A percentile compares a stretch with the other conserved stretches of the same genome.
Conservation (phyloP, 2,888 invertebrate genomes). For the Caradrina kadenii region DNA sequence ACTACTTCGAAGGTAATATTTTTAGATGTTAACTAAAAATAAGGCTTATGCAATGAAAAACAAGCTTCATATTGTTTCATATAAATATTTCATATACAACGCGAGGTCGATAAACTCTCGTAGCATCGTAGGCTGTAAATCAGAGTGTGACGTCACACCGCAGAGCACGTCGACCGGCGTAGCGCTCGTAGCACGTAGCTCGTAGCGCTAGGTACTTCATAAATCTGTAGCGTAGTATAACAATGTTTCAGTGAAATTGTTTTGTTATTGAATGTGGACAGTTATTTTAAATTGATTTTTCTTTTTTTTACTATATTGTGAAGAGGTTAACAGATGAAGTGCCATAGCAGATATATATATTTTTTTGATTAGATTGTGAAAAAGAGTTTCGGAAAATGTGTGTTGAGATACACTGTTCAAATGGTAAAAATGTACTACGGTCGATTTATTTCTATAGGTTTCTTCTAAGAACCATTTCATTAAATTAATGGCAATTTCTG, state of each 20-base stretch:
- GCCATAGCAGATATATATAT: no score
- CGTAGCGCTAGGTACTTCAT: conserved; percentile 56
- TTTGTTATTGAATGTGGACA: conserved; percentile 36
- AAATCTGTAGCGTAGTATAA: conserved; percentile 49
- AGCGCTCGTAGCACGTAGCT: conserved; percentile 66
- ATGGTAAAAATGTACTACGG: neutral
- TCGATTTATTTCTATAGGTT: neutral
- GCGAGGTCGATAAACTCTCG: conserved; percentile 70
- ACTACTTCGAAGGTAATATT: neutral
- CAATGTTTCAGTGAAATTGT: conserved; percentile 44
- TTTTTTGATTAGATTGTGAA: neutral
- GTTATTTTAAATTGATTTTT: neutral
- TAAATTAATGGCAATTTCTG: neutral
- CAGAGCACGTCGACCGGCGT: conserved; percentile 62
- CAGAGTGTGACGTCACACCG: conserved; percentile 73
- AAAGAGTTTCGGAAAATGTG: neutral
- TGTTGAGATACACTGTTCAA: no score
- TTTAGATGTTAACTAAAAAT: neutral
- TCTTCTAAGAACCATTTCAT: neutral
- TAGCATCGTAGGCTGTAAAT: conserved; percentile 73
- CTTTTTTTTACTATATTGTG: neutral
- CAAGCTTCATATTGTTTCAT: conserved; percentile 3
- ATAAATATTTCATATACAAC: conserved; percentile 47
- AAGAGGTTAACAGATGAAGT: neutral
- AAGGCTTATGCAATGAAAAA: conserved; percentile 1